A percentile compares a stretch with the other conserved stretches of the same genome.
Conservation (phyloP, 2,888 invertebrate species). For the Drosophila imparisetae region DNA sequence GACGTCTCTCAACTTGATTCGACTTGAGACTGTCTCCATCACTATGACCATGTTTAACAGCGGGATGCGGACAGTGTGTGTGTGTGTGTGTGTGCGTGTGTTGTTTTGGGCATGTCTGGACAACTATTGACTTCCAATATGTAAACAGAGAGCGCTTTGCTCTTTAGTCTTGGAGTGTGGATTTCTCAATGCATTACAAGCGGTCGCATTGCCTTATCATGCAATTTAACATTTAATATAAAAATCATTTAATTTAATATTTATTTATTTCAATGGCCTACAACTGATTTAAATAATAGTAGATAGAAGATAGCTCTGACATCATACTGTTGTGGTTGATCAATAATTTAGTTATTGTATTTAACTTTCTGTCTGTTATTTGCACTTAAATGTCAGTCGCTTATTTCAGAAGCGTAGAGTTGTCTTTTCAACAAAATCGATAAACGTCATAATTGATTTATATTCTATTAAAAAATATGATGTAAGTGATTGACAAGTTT, state of each 20-base stretch:
- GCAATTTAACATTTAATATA: not conserved
- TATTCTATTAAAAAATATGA: not conserved
- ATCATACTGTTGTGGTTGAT: not conserved
- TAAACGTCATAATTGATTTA: not conserved
- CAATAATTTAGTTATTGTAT: not conserved
- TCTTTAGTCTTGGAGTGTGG: not conserved
- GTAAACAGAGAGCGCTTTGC: conserved; percentile 16
- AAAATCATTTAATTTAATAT: not conserved
- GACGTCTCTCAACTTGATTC: conserved; percentile 7
- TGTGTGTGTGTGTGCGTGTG: conserved; percentile 6
- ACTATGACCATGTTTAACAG: conserved; percentile 11
- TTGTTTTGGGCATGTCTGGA: conserved; percentile 40
- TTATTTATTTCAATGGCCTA: not conserved
- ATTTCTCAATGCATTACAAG: not conserved
- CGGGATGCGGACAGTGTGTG: conserved; percentile 26
- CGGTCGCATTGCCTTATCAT: not conserved
- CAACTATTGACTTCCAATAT: conserved; percentile 50
- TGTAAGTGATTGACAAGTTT: not conserved
- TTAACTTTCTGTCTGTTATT: not conserved
- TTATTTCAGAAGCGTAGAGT: not conserved
- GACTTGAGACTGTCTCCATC: conserved; percentile 7
- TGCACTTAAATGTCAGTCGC: not conserved
- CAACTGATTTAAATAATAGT: not conserved
- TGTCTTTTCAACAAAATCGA: not conserved
- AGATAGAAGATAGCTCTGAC: not conserved